phyloP scores from a whole-genome alignment of 64 coral and sea anemone species.

The Acropora tenuis region DNA sequence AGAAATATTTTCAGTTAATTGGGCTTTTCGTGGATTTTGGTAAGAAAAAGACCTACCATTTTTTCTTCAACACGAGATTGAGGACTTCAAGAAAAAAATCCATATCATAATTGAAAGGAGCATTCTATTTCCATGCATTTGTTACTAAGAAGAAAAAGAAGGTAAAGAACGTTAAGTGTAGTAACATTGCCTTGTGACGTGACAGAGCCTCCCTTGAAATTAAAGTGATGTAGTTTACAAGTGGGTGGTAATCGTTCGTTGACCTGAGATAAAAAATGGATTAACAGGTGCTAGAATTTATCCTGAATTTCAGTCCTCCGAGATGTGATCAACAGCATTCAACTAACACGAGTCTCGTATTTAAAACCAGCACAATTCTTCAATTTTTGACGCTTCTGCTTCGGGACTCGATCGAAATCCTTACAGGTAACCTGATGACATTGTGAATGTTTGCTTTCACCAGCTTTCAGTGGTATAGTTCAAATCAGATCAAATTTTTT shows the following conservation, averaged over 20 bases:
- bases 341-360: neutral
- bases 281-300: neutral
- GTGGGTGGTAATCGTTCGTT: neutral
- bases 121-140: neutral
- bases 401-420: too few species aligned
- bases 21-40: too few species aligned
- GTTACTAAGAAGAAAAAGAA: neutral
- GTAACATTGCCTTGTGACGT: neutral
- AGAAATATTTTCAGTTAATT: too few species aligned
- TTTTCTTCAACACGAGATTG: neutral
- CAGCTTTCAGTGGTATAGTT: too few species aligned
- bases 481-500: too few species aligned
- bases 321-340: neutral
- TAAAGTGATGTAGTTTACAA: neutral
- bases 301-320: too few species aligned
- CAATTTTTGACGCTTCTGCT: too few species aligned
- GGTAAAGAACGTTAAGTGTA: neutral
- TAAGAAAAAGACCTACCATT: too few species aligned
- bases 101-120: neutral
- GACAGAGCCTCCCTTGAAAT: neutral
- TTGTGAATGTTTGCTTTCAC: too few species aligned
- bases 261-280: neutral
- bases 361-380: too few species aligned
- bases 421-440: too few species aligned
- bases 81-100: neutral